phyloP scores from a whole-genome alignment of 2,113 vertebrate genomes.

The Pseudorectes ferrugineus region DNA sequence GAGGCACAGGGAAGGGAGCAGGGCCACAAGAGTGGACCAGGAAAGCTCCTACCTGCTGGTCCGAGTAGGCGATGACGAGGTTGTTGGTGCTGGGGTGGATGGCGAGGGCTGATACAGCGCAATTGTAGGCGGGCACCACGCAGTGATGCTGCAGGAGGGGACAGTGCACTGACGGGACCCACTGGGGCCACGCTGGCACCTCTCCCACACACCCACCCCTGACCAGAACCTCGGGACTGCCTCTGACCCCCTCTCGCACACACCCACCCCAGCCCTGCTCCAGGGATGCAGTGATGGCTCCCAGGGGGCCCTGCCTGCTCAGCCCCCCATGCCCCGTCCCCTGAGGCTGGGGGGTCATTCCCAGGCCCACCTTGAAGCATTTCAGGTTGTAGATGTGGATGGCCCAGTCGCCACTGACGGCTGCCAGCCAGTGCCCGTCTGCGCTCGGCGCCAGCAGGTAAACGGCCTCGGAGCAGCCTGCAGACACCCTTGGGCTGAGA shows the following conservation, averaged over 20 bases:
- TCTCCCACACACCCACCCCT: background rate
- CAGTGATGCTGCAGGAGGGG: conserved; percentile 78
- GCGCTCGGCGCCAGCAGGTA: conserved; percentile 80
- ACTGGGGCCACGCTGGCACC: accelerated
- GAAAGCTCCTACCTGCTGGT: conserved; percentile 83
- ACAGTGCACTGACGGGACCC: accelerated
- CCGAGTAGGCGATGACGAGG: conserved; percentile 83
- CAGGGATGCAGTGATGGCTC: accelerated
- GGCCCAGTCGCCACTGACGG: conserved; percentile 74
- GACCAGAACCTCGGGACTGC: accelerated
- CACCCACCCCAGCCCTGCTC: background rate
- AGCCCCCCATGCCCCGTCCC: accelerated
- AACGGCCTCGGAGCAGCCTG: conserved; percentile 69
- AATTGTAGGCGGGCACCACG: conserved; percentile 79
- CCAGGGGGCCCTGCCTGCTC: accelerated
- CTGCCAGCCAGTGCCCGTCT: conserved; percentile 84
- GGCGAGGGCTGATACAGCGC: conserved; percentile 84
- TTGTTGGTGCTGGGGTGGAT: conserved; percentile 83
- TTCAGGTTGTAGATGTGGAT: conserved; percentile 82
- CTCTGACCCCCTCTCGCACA: background rate
- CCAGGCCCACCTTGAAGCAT: conserved; percentile 77
- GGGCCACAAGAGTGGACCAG: accelerated
- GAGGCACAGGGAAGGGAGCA: accelerated
- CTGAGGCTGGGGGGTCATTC: background rate
- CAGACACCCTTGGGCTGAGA: background rate